Conservation (phyloP, 2,797 vertebrate species). For the Lagodon rhomboides region DNA sequence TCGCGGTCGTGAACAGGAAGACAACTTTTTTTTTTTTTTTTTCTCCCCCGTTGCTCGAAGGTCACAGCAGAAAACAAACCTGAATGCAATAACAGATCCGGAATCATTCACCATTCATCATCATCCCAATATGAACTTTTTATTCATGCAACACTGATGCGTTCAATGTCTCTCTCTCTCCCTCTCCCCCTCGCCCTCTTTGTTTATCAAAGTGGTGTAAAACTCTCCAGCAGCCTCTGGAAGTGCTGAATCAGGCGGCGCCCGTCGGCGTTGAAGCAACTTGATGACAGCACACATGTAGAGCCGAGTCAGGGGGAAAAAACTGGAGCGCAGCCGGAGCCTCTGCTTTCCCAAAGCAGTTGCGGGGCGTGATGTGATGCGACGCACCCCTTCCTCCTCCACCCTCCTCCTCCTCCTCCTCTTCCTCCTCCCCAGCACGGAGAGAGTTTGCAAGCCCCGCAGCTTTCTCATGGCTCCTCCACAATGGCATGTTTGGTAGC, state of each 20-base stretch:
- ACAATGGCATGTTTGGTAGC: conserved; percentile 94
- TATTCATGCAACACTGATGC: not conserved
- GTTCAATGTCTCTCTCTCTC: not conserved
- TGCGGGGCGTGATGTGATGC: conserved; percentile 81
- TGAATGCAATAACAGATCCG: conserved; percentile 9
- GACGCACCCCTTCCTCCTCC: not conserved
- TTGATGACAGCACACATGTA: conserved; percentile 77
- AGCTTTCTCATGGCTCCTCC: conserved; percentile 94
- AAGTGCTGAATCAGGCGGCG: conserved; percentile 44
- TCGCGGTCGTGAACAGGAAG: conserved; percentile 60
- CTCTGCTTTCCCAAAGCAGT: conserved; percentile 62
- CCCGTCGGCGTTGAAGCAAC: conserved; percentile 40
- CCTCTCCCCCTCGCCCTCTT: not conserved
- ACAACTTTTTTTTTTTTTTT: conserved; percentile 54
- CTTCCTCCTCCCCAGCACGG: conserved; percentile 77
- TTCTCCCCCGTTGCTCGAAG: conserved; percentile 58
- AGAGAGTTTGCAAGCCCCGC: conserved; percentile 89
- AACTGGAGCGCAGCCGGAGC: conserved; percentile 60
- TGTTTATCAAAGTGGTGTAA: not conserved
- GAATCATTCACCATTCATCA: not conserved
- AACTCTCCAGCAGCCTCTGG: not conserved
- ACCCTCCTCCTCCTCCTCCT: not conserved
- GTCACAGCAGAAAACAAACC: conserved; percentile 57
- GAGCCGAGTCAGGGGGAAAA: conserved; percentile 72
- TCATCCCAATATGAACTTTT: not conserved